A percentile compares a stretch with the other conserved stretches of the same genome.
These are phyloP conservation scores for Bombycilla garrulus DNA, from an alignment of 2,113 vertebrate genomes.

Conservation along the genomic window DNA sequence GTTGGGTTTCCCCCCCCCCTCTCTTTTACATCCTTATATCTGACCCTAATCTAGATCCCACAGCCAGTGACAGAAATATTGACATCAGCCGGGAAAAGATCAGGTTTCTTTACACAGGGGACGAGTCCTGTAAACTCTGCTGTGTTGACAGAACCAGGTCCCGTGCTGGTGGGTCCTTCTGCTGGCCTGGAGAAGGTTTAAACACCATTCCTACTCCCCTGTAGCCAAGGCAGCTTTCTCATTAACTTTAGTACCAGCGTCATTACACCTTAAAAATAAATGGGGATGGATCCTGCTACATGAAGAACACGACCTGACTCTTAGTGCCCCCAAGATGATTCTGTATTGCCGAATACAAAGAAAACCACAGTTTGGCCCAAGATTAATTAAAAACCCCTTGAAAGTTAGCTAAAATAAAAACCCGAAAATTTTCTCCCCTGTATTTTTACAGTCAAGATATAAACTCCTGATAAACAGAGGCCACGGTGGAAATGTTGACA, in stretches of 20 bases:
- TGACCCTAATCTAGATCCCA: slow-evolving; percentile 51
- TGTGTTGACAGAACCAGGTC: slow-evolving; percentile 49
- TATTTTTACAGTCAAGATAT: slow-evolving; percentile 32
- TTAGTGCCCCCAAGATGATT: background rate
- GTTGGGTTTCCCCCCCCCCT: background rate
- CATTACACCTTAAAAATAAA: background rate
- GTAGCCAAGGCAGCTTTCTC: background rate
- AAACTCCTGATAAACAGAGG: slow-evolving; percentile 22
- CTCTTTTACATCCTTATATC: slow-evolving; percentile 24
- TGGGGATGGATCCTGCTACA: background rate
- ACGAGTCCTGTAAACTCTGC: slow-evolving; percentile 46
- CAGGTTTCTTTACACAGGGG: slow-evolving; percentile 31
- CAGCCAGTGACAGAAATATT: slow-evolving; percentile 58
- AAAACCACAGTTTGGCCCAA: background rate
- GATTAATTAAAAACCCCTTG: background rate
- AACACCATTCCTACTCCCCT: background rate
- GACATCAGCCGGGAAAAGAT: slow-evolving; percentile 40
- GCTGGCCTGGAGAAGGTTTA: background rate
- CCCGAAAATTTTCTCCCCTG: background rate
- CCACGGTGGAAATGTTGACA: background rate
- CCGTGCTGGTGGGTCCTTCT: slow-evolving; percentile 29
- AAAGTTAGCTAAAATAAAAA: background rate
- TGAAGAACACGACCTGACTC: background rate
- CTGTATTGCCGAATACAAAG: background rate
- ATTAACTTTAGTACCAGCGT: background rate